A percentile compares a stretch with the other conserved stretches of the same genome.
Conservation (phyloP, 2,113 vertebrate species). For the Thamnophis sirtalis region DNA sequence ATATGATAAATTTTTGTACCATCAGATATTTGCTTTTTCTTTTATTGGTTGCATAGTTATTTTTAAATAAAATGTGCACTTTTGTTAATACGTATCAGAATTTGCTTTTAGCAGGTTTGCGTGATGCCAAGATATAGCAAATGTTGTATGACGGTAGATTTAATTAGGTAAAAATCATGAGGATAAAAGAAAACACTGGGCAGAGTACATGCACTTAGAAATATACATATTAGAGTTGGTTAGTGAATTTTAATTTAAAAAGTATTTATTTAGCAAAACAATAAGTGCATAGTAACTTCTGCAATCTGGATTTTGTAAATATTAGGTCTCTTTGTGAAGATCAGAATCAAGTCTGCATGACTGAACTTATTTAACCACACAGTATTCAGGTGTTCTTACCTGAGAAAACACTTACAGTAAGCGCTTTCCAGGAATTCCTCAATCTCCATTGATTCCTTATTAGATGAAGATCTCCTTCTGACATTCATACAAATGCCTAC, state of each 20-base stretch:
- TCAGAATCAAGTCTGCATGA: not conserved
- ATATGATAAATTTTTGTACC: not conserved
- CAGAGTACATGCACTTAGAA: not conserved
- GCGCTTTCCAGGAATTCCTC: not conserved
- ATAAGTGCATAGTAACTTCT: not conserved
- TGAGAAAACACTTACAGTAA: not conserved
- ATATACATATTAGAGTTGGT: not conserved
- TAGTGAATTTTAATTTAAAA: slow-evolving; percentile 13
- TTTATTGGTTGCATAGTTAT: not conserved
- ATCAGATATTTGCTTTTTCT: not conserved
- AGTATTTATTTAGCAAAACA: not conserved
- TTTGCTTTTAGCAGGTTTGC: not conserved
- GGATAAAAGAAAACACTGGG: not conserved
- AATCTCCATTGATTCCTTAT: not conserved
- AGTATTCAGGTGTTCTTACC: not conserved
- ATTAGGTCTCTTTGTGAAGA: not conserved
- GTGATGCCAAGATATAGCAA: not conserved
- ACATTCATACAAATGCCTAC: not conserved
- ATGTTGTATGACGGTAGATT: not conserved
- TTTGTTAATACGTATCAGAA: not conserved
- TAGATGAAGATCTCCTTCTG: not conserved
- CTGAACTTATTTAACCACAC: not conserved
- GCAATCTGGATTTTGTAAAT: not conserved
- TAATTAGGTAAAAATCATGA: not conserved
- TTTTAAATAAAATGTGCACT: not conserved